Evolutionary conservation across 2,888 invertebrate genomes (phyloP), one percentile per base, ranked within the genome.

Genomic region (Drosophila affinis): DNA sequence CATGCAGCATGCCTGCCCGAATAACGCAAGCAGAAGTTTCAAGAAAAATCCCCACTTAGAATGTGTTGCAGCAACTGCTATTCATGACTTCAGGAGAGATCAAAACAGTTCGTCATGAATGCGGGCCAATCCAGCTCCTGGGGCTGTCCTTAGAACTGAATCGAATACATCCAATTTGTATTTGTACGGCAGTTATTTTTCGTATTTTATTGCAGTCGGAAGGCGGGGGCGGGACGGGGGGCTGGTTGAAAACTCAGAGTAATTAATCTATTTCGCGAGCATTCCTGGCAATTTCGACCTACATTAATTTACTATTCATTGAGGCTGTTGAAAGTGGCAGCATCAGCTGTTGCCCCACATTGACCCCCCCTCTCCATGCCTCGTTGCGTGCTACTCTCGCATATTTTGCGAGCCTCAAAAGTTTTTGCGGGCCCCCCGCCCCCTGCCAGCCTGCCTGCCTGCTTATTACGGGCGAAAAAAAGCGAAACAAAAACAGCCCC

Each of bases 241-340:
- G n/a, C n/a, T n/a, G n/a, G n/a, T n/a, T n/a, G n/a, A n/a, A n/a
- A n/a, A 27, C 27, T 7, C 7, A 7, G 34, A 60, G 81, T 81
- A 84, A 84, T 84, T 84, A 84, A 84, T 84, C 83, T 84, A 84
- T 84, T 84, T 87, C 83, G 87, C 76, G 81, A 87, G 73, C 83
- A 83, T 78, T 75, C 87, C 51, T 79, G 76, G 72, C 84, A 76
- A 87, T 81, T 84, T 84, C 84, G 83, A 84, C 83, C 87, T 87
- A 87, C 83, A 84, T 84, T 84, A 81, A 87, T 84, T 84, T 87
- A 72, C 79, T 81, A 83, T 86, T 86, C 83, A 86, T 83, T 83
- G 74, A 87, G 87, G 78, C 78, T 78, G 29, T 29, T 29, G 29
- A 29, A 29, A 29, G 29, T 29, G 29, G 29, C 29, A 29, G 29